These are phyloP conservation scores for Nematopogon swammerdamellus DNA, from an alignment of 2,888 invertebrate species.

Conservation along the genomic window DNA sequence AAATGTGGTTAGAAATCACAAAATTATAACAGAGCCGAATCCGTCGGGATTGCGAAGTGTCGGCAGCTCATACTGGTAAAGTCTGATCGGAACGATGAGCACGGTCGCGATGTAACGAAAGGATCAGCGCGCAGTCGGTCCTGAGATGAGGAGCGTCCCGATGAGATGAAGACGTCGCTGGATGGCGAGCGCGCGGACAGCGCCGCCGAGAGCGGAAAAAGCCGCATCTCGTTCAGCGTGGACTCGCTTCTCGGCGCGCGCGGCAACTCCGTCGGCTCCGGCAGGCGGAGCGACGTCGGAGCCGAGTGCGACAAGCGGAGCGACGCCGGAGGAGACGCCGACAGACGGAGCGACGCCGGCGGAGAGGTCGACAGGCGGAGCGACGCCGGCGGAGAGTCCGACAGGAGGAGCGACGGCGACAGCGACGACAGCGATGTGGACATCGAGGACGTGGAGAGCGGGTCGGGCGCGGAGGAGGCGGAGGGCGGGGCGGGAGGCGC, in stretches of 20 bases:
- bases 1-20: too few species aligned
- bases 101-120: not conserved
- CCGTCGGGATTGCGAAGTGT: too few species aligned
- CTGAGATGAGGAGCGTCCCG: constrained; percentile 14
- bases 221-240: constrained; percentile 72
- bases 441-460: constrained; percentile 45
- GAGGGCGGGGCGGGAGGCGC: constrained; percentile 37
- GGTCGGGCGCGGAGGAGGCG: constrained; percentile 35
- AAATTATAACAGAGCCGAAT: too few species aligned
- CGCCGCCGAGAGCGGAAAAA: constrained; percentile 52
- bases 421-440: constrained; percentile 50
- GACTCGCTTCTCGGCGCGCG: constrained; percentile 55
- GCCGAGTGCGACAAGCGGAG: constrained; percentile 27
- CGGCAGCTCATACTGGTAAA: too few species aligned
- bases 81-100: too few species aligned
- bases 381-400: constrained; percentile 16
- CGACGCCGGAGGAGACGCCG: constrained; percentile 23
- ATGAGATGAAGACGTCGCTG: constrained; percentile 54
- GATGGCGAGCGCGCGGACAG: constrained; percentile 50
- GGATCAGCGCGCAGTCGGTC: constrained; percentile 2
- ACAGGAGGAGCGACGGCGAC: constrained; percentile 23
- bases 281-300: constrained; percentile 11
- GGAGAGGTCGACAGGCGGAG: constrained; percentile 34
- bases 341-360: constrained; percentile 11
- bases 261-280: constrained; percentile 27